These are phyloP conservation scores for Sthenelais limicola DNA, from an alignment of 2,888 invertebrate genomes.

Conservation along the genomic window DNA sequence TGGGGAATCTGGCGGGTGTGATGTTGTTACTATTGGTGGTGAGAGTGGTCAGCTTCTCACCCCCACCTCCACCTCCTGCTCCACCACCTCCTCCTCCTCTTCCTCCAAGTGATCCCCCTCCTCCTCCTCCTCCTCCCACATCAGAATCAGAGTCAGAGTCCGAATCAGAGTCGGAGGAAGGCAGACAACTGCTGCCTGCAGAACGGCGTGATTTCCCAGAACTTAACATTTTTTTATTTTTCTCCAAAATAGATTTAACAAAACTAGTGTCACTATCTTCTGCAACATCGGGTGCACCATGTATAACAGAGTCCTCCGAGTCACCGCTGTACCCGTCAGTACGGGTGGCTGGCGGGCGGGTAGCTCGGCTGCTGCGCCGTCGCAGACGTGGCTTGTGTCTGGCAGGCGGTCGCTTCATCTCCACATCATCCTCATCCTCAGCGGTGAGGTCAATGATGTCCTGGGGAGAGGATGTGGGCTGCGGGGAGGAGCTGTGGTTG, in stretches of 20 bases:
- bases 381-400: too few species aligned
- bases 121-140: too few species aligned
- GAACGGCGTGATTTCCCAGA: conserved; percentile 3
- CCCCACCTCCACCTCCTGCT: conserved; percentile 98
- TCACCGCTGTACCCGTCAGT: conserved; percentile 25
- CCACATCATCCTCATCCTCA: conserved; percentile 17
- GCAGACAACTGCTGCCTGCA: not conserved
- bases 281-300: conserved; percentile 6
- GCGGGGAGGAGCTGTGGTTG: too few species aligned
- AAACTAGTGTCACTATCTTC: conserved; percentile 24
- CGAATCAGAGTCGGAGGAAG: conserved; percentile 20
- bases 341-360: not conserved
- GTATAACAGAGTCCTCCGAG: conserved; percentile 7
- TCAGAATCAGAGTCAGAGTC: conserved; percentile 11
- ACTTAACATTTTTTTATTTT: conserved; percentile 7
- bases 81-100: conserved; percentile 91
- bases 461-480: too few species aligned
- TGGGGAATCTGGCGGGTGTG: not conserved
- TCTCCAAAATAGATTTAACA: conserved; percentile 9
- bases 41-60: conserved; percentile 62
- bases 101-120: conserved; percentile 89
- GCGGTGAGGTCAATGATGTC: conserved; percentile 28
- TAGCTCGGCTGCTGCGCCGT: conserved; percentile 17
- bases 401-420: too few species aligned
- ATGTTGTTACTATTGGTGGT: not conserved